Percentiles rank a stretch among this genome's conserved stretches.
These are phyloP conservation scores for Lampris incognitus DNA, from an alignment of 2,113 vertebrate species.

Conservation along the genomic window DNA sequence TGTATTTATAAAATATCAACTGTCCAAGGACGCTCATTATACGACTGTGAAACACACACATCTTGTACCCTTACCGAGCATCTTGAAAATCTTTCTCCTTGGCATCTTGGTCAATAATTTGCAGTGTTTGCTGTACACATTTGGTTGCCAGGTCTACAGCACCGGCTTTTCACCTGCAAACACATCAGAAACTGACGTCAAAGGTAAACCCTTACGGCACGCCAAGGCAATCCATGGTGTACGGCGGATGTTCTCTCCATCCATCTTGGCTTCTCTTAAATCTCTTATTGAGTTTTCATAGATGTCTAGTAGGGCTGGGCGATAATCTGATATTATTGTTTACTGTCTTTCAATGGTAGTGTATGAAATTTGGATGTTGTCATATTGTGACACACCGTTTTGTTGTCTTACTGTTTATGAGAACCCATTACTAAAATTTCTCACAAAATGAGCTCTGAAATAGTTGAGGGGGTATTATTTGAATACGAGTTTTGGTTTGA, in stretches of 20 bases:
- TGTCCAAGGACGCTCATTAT: not conserved
- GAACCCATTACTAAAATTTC: too few species aligned
- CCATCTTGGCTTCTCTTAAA: not conserved
- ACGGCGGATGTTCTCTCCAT: constrained; percentile 5
- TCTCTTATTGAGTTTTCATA: constrained; percentile 9
- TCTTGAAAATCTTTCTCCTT: not conserved
- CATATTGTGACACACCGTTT: too few species aligned
- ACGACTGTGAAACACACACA: not conserved
- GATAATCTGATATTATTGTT: too few species aligned
- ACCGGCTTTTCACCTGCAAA: constrained; percentile 37
- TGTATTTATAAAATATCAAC: constrained; percentile 19
- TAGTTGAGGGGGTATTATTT: too few species aligned
- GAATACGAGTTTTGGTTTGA: too few species aligned
- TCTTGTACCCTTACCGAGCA: not conserved
- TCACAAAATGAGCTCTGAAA: too few species aligned
- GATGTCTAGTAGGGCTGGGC: not conserved
- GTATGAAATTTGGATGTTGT: too few species aligned
- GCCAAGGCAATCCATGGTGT: constrained; percentile 16
- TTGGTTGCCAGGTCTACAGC: not conserved
- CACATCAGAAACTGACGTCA: constrained; percentile 40
- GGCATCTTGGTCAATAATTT: constrained; percentile 4
- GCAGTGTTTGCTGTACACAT: not conserved
- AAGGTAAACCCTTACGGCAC: constrained; percentile 17
- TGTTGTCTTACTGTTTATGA: too few species aligned
- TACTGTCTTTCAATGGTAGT: too few species aligned